These are phyloP conservation scores for Palythoa grandis DNA, from an alignment of 92 coral and sea anemone genomes.

Conservation along the genomic window DNA sequence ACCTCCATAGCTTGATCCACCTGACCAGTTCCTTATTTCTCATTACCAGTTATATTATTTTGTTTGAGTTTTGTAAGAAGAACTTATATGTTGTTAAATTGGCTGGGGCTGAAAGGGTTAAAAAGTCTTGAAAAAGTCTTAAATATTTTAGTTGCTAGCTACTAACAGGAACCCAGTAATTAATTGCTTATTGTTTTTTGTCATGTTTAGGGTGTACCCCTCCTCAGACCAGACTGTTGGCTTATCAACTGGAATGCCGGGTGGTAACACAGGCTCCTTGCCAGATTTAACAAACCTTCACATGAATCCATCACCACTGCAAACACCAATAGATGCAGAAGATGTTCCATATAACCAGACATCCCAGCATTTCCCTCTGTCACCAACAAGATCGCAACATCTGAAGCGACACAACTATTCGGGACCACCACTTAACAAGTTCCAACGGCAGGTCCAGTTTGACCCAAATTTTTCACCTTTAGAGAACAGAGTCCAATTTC, in stretches of 20 bases:
- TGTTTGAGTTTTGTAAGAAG: too few relatives aligned
- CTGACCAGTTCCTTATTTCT: too few relatives aligned
- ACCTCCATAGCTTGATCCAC: too few relatives aligned
- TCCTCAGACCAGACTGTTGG: conserved; percentile 25
- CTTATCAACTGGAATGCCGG: conserved; percentile 18
- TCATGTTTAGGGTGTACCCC: conserved; percentile 25
- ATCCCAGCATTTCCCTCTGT: conserved; percentile 40
- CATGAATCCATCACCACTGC: conserved; percentile 89
- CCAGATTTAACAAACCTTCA: conserved; percentile 96
- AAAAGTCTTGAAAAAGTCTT: too few relatives aligned
- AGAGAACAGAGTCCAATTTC: conserved; percentile 45
- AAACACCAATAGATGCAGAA: conserved; percentile 87
- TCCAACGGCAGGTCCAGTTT: conserved; percentile 36
- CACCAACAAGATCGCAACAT: conserved; percentile 38
- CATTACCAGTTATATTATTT: too few relatives aligned
- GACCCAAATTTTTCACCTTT: conserved; percentile 41
- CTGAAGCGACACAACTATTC: conserved; percentile 31
- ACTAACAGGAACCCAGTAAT: too few relatives aligned
- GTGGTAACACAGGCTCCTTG: conserved; percentile 82
- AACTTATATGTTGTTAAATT: too few relatives aligned
- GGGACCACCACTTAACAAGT: conserved; percentile 36
- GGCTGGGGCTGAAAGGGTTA: too few relatives aligned
- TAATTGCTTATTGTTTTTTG: neutral
- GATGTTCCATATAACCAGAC: conserved; percentile 67
- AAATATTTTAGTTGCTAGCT: too few relatives aligned